Percentiles rank a stretch among this genome's conserved stretches.
phyloP scores from a whole-genome alignment of 2,888 invertebrate genomes.

The Colletes collaris region DNA sequence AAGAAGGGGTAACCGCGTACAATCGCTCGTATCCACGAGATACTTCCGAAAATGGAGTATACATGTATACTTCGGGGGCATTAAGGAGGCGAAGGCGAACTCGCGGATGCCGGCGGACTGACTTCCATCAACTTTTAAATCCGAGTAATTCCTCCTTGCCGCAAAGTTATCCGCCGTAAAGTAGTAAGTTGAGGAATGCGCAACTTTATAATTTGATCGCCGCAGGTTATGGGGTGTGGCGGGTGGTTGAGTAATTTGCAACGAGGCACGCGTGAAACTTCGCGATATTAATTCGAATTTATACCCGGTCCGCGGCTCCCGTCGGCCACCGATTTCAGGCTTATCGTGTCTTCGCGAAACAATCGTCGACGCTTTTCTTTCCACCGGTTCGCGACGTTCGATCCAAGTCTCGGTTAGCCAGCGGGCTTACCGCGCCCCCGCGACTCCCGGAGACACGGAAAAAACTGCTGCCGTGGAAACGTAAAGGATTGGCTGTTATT shows the following conservation, averaged over 20 bases:
- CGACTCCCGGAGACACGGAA: background rate
- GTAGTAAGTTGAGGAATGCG: constrained; percentile 79
- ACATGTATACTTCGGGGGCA: constrained; percentile 19
- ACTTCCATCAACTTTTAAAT: constrained; percentile 77
- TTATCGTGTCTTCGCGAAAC: constrained; percentile 18
- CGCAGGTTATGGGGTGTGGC: constrained; percentile 43
- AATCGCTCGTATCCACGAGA: background rate
- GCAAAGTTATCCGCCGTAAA: constrained; percentile 72
- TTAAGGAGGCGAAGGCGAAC: constrained; percentile 47
- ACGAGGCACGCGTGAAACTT: constrained; percentile 74
- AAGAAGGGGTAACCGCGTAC: background rate
- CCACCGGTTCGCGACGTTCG: background rate
- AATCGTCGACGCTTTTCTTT: constrained; percentile 20
- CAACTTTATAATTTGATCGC: constrained; percentile 81
- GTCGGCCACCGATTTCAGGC: constrained; percentile 8
- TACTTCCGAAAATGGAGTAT: constrained; percentile 29
- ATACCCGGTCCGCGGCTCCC: constrained; percentile 59
- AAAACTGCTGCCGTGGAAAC: constrained; percentile 21
- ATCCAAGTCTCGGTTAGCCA: constrained; percentile 30
- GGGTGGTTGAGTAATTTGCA: constrained; percentile 74
- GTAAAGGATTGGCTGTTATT: constrained; percentile 60
- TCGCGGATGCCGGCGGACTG: constrained; percentile 72
- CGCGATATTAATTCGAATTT: constrained; percentile 77
- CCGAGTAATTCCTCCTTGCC: constrained; percentile 75
- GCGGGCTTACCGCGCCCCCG: constrained; percentile 3